phyloP scores from a whole-genome alignment of 2,797 vertebrate genomes.

The Myiotriccus ornatus region DNA sequence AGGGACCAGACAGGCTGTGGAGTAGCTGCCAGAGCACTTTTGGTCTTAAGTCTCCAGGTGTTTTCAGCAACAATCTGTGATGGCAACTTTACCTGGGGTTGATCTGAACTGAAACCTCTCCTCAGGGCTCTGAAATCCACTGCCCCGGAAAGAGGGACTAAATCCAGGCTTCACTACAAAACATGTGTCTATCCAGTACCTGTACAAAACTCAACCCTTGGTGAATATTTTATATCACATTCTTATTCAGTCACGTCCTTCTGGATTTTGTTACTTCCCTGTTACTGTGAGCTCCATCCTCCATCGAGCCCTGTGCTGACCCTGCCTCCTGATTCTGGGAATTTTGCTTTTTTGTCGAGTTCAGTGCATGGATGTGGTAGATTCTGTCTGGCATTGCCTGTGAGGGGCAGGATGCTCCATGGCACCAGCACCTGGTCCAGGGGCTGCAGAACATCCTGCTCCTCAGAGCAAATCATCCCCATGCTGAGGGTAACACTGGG shows the following conservation, averaged over 20 bases:
- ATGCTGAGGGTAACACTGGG: background rate
- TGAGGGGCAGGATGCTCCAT: background rate
- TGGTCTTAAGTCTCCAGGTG: background rate
- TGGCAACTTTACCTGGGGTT: too few species aligned
- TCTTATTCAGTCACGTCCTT: background rate
- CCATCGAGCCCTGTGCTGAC: background rate
- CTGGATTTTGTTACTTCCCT: background rate
- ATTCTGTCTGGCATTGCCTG: background rate
- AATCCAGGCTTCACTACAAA: background rate
- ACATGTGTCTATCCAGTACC: background rate
- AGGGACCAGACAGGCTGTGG: accelerated
- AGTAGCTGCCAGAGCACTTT: background rate
- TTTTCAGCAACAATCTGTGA: accelerated
- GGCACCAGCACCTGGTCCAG: background rate
- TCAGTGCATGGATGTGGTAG: background rate
- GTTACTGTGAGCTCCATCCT: accelerated
- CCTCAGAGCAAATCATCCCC: background rate
- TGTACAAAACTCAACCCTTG: background rate
- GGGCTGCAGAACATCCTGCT: background rate
- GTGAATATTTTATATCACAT: background rate
- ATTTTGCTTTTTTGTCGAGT: too few species aligned
- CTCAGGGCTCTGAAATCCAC: background rate
- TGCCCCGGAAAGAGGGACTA: too few species aligned
- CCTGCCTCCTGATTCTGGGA: background rate
- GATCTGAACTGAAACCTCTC: background rate